Conservation (phyloP, 2,888 invertebrate species). For the Epiblema foenella region DNA sequence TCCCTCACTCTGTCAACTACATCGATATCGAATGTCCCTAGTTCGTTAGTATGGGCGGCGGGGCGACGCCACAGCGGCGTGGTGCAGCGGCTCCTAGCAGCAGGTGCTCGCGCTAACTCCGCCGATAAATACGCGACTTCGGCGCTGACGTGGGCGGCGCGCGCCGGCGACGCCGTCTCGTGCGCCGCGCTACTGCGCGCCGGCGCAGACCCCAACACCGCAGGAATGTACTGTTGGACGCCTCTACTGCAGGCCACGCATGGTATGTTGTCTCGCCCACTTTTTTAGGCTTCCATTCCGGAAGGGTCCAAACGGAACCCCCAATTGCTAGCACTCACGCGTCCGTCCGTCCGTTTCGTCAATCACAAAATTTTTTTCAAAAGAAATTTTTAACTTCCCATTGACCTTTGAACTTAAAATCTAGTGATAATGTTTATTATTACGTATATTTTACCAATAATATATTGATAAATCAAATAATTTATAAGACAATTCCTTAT, state of each 20-base stretch:
- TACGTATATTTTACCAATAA: too few species aligned
- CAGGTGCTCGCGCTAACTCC: slow-evolving; percentile 97
- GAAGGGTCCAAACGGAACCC: too few species aligned
- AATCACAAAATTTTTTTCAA: too few species aligned
- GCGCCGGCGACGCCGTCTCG: slow-evolving; percentile 94
- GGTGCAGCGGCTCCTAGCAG: slow-evolving; percentile 91
- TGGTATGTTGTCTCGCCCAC: slow-evolving; percentile 70
- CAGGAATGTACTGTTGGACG: slow-evolving; percentile 99
- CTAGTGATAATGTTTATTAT: too few species aligned
- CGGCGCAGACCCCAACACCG: slow-evolving; percentile 95
- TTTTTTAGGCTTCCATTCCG: too few species aligned
- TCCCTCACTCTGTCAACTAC: too few species aligned
- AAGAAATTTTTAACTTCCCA: too few species aligned
- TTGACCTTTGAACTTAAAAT: too few species aligned
- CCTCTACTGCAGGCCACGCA: slow-evolving; percentile 92
- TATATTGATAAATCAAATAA: too few species aligned
- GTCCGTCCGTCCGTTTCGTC: too few species aligned
- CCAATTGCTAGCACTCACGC: too few species aligned
- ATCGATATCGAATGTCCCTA: slow-evolving; percentile 47
- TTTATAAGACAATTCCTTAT: too few species aligned
- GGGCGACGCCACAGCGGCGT: slow-evolving; percentile 96
- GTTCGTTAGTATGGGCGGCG: slow-evolving; percentile 97
- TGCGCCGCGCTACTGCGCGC: slow-evolving; percentile 92
- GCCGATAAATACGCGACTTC: slow-evolving; percentile 99
- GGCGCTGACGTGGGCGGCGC: slow-evolving; percentile 97